Evolutionary conservation across 2,113 vertebrate genomes (phyloP), one percentile per base, ranked within the genome.

Genomic region (Sula dactylatra): DNA sequence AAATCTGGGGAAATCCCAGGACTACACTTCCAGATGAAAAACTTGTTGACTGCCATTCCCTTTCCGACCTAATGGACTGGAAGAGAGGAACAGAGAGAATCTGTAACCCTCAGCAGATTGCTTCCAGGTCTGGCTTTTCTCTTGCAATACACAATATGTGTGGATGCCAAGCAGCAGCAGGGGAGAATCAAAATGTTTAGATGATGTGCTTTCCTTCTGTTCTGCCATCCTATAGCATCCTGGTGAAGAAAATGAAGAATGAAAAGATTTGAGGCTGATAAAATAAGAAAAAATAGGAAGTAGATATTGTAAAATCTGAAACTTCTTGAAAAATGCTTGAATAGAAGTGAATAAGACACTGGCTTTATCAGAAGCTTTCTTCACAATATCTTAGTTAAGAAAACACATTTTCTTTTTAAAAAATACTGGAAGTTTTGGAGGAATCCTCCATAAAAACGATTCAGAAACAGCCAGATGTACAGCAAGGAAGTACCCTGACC

Each of bases 81-180:
- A 95, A 96, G 94, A 95, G 56, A 94, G 40, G 84, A 96, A 91
- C 66, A 94, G 87, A 67, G 80, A 94, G 74, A 96, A 97, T 91
- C 78, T 96, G 92, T 96, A 96, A 72, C 74, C n/a, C 96, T 96
- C 96, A 95, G 94, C 94, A 97, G 70, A 96, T 91, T 96, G 66
- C 49, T 96, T 95, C 93, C 90, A 94, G 93, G 90, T 93, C 93
- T 95, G 91, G 90, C 58, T 93, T 94, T 90, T 85, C 87, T 96
- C 84, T 91, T 91, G 87, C 89, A 85, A 26, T 76, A 34, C 17
- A 47, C 56, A 88, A 69, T 65, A 58, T 49, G 49, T 72, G 40
- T 54, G 74, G 62, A 91, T 96, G 96, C 93, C 93, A 96, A 91
- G 84, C 78, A 96, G 84, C 96, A 96, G 96, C 96, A 95, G 96